phyloP scores from a whole-genome alignment of 2,797 vertebrate species.

The Gallinago nigripennis region DNA sequence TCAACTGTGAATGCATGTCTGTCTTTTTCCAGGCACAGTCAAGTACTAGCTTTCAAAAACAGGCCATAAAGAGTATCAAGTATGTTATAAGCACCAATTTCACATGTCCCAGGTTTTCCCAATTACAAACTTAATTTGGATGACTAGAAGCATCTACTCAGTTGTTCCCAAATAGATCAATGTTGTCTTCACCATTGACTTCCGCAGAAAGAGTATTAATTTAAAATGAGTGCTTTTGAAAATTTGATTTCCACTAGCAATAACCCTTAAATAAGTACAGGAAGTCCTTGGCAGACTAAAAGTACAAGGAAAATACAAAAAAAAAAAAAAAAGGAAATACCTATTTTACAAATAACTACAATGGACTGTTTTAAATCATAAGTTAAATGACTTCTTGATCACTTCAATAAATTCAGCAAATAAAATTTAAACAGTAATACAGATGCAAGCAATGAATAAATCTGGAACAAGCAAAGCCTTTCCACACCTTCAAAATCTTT shows the following conservation, averaged over 20 bases:
- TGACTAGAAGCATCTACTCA: background rate
- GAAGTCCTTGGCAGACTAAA: background rate
- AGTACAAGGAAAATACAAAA: background rate
- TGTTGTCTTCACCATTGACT: background rate
- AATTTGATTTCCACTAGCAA: background rate
- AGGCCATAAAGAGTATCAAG: background rate
- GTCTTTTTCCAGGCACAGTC: background rate
- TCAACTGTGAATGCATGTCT: background rate
- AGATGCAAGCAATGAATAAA: background rate
- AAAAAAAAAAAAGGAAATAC: background rate
- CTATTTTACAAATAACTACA: background rate
- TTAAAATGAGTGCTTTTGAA: background rate
- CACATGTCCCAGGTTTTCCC: background rate
- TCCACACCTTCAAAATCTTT: background rate
- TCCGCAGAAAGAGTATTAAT: background rate
- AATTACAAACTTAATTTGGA: background rate
- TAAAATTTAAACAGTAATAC: background rate
- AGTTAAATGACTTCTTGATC: background rate
- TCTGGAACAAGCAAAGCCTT: background rate
- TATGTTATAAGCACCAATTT: background rate
- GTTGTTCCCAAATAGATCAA: background rate
- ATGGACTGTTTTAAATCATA: background rate
- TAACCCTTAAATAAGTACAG: background rate
- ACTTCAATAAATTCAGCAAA: background rate
- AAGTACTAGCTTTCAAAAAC: background rate